Base-by-base conservation (phyloP, 2,113 vertebrate genomes). In the Bufo bufo region DNA sequence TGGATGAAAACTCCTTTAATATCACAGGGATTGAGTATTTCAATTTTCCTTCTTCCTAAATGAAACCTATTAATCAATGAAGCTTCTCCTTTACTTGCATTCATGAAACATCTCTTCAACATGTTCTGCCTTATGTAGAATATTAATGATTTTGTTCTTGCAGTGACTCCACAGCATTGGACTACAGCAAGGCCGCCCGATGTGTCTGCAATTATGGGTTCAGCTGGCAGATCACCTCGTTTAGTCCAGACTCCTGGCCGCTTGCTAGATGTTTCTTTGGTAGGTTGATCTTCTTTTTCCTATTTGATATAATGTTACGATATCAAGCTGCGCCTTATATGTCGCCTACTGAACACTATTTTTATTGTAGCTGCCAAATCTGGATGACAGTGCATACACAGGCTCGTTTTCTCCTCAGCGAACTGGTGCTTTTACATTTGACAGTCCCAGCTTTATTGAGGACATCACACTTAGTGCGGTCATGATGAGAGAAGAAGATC, bases 401-500 rank as follows among this genome's bases (percentile, higher is more conserved):
- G 90, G 93, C 91, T 92, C 94, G 14, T 91, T 96, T 63, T 97
- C 96, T 0, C 95, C 97, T 43, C 90, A 94, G 80, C 93, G 91
- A 13, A 93, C 94, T 4, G 95, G 93, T 4, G 14, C 95, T 84
- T 94, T 93, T 86, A 78, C 92, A 11, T 87, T 93, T n/a, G 97
- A 98, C 56, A 77, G 88, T 69, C 90, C 92, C 50, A 96, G 74
- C 89, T 91, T 96, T 71, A 94, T 95, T 3, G 97, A 99, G 7
- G 97, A 98, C 47, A n/a, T 95, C 79, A 97, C 96, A 86, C 92
- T 96, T 69, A 98, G 96, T 19, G 96, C 96, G 4, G 95, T 97
- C 0, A 94, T 99, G 87, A 88, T 99, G 59, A 95, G 94, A 90
- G 98, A 99, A 87, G 98, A 99, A 43, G 98, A 99, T 91, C 98